phyloP scores from a whole-genome alignment of 2,797 vertebrate species.

The Cirrhinus molitorella region DNA sequence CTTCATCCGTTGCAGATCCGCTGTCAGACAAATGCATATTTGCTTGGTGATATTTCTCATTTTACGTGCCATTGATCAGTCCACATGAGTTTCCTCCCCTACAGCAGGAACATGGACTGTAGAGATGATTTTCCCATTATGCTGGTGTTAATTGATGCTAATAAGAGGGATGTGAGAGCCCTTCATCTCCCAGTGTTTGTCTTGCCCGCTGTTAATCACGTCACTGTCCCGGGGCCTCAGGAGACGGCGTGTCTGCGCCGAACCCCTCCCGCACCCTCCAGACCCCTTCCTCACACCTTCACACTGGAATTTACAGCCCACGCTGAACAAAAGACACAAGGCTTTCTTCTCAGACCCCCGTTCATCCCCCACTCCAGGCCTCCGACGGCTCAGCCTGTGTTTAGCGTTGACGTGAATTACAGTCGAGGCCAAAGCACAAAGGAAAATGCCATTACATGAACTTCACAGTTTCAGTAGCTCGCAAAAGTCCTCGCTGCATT shows the following conservation, averaged over 20 bases:
- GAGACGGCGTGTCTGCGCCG: constrained; percentile 37
- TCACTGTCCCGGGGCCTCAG: constrained; percentile 17
- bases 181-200: neutral
- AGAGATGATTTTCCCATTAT: neutral
- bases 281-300: constrained; percentile 28
- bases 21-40: neutral
- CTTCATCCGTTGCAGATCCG: neutral
- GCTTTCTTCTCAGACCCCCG: neutral
- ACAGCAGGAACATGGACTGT: neutral
- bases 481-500: neutral
- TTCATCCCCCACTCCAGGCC: neutral
- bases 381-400: neutral
- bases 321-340: constrained; percentile 31
- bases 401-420: neutral
- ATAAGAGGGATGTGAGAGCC: neutral
- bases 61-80: neutral
- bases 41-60: neutral
- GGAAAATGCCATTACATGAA: neutral
- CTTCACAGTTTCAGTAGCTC: too few species aligned
- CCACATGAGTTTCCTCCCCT: neutral
- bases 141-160: constrained; percentile 29
- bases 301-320: constrained; percentile 43
- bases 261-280: constrained; percentile 5
- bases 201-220: constrained; percentile 37
- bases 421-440: neutral